Evolutionary conservation across 2,888 invertebrate genomes (phyloP).

Genomic region (Harpalus rufipes): DNA sequence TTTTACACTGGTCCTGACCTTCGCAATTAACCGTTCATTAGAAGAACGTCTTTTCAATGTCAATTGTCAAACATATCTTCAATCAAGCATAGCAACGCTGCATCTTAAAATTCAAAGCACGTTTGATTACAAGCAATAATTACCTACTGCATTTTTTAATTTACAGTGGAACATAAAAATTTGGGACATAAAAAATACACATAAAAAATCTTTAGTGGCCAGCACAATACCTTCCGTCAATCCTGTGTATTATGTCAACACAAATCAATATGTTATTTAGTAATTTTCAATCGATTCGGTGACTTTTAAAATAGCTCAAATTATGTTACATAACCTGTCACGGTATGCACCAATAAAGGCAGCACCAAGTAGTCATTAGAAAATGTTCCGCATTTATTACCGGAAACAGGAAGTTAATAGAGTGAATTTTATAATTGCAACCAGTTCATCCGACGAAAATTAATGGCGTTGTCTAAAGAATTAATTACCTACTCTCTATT

Average conservation of each 20-base stretch:
- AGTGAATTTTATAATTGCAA: constrained; percentile 36
- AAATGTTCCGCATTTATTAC: constrained; percentile 24
- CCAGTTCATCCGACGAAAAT: constrained; percentile 18
- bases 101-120: too few species aligned
- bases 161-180: too few species aligned
- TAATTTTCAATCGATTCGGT: background rate
- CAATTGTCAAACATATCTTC: background rate
- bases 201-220: too few species aligned
- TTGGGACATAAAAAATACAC: too few species aligned
- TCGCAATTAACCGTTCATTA: background rate
- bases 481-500: background rate
- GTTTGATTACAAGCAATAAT: too few species aligned
- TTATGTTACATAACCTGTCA: constrained; percentile 17
- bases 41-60: background rate
- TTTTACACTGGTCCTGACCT: background rate
- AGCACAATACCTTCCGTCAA: too few species aligned
- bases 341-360: constrained; percentile 7
- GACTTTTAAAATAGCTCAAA: constrained; percentile 8
- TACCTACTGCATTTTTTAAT: too few species aligned
- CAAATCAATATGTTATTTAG: background rate
- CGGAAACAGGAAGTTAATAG: constrained; percentile 38
- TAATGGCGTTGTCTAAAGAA: background rate
- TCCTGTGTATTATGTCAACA: too few species aligned
- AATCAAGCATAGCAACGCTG: background rate
- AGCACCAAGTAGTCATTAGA: constrained; percentile 5